Conservation (phyloP, 2,888 invertebrate species). For the Campoletis raptor region DNA sequence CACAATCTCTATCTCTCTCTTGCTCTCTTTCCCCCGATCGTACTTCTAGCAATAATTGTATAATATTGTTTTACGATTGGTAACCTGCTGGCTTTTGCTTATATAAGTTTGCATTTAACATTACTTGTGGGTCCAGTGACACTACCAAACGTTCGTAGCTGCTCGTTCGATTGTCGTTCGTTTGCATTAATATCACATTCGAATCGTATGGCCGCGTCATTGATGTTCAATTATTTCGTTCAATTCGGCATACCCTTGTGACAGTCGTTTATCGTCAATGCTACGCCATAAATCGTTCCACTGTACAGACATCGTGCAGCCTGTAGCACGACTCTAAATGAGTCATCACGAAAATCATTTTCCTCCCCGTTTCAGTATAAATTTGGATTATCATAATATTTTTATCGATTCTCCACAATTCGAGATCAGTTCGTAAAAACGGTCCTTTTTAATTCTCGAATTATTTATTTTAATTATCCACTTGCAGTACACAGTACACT, state of each 20-base stretch:
- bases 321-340: not conserved
- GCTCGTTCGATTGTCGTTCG: constrained; percentile 52
- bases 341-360: not conserved
- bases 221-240: constrained; percentile 54
- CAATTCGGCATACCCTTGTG: constrained; percentile 13
- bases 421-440: not conserved
- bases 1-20: constrained; percentile 24
- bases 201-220: constrained; percentile 27
- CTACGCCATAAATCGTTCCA: not conserved
- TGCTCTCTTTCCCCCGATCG: constrained; percentile 21
- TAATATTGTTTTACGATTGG: constrained; percentile 81
- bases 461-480: not conserved
- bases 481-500: not conserved
- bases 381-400: not conserved
- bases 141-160: constrained; percentile 28
- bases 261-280: constrained; percentile 33
- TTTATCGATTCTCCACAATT: not conserved
- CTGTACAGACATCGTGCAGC: not conserved
- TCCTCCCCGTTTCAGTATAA: not conserved
- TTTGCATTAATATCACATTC: constrained; percentile 52
- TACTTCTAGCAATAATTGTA: constrained; percentile 76
- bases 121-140: constrained; percentile 46
- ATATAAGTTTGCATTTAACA: constrained; percentile 22
- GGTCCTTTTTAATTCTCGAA: not conserved
- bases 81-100: constrained; percentile 47